Base-by-base conservation (phyloP, 2,888 invertebrate species). In the Camptogramma bilineatum region DNA sequence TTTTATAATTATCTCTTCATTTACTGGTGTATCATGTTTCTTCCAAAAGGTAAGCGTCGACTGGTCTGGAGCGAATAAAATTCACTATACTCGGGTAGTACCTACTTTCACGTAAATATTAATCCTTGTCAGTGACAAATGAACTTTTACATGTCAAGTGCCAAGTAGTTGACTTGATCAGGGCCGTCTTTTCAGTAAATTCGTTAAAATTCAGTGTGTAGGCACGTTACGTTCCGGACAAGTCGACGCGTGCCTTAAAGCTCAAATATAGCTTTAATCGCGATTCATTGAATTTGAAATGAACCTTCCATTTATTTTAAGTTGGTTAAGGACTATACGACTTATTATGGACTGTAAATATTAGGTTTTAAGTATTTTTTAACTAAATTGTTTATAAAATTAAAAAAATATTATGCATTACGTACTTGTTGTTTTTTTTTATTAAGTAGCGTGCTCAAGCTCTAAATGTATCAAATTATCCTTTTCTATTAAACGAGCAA, bases 311-410 rank as follows among this genome's bases (percentile, higher is more conserved):
- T 67, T 56, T 64, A 47, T 18, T 61, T 53, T 53, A 54, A 52
- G 64, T 69, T 67, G 67, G 59, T 21, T 66, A 64, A 68, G 67
- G 65, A 66, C 77, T 83, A 83, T 80, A 82, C 71, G 79, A 81
- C 73, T 78, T 74, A 77, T 80, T 71, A 73, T 39, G 68, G 66
- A 68, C 74, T 89, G 89, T 90, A 90, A 83, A 90, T 90, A 90
- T 73, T 83, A 81, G 34, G 69, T 74, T 28, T 66, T 83, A 85
- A 81, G 79, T 69, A 65, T 81, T 88, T 90, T 90, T 64, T 91
- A 84, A 88, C 85, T 83, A 85, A 81, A 80, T 77, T 75, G 82
- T 86, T 83, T 88, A 86, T 87, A 80, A 83, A 88, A 87, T 84
- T 85, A 48, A 89, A 88, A n/a, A 81, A 68, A 46, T 54, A 17